These are phyloP conservation scores for Lepetodrilus schrolli DNA, from an alignment of 2,888 invertebrate genomes.

Conservation along the genomic window DNA sequence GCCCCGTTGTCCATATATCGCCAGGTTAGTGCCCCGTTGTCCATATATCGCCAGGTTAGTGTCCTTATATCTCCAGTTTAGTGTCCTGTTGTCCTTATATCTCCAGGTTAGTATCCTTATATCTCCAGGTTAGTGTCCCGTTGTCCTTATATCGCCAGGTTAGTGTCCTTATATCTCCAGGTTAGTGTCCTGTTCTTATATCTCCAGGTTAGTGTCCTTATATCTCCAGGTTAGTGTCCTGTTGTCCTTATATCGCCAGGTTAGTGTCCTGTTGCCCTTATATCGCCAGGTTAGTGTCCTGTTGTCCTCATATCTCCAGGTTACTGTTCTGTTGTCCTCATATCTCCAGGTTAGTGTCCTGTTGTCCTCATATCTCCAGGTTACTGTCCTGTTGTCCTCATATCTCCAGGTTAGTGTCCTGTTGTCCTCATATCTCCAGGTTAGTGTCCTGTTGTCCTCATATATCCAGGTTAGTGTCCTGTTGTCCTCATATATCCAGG, in stretches of 20 bases:
- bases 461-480: neutral
- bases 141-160: neutral
- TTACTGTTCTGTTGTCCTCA: slow-evolving; percentile 57
- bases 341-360: slow-evolving; percentile 67
- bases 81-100: neutral
- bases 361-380: neutral
- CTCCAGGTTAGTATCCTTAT: slow-evolving; percentile 60
- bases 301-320: neutral
- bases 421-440: slow-evolving; percentile 43
- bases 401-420: neutral
- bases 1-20: neutral
- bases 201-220: slow-evolving; percentile 72
- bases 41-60: neutral
- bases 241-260: neutral
- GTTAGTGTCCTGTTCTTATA: too few relatives aligned
- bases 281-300: neutral
- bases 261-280: neutral
- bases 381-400: neutral
- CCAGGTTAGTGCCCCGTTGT: neutral
- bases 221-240: slow-evolving; percentile 68
- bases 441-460: slow-evolving; percentile 37
- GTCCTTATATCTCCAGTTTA: neutral
- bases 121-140: slow-evolving; percentile 65
- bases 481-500: slow-evolving; percentile 74
- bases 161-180: neutral